Percentiles rank a stretch among this genome's conserved stretches.
phyloP scores from a whole-genome alignment of 2,797 vertebrate genomes.

The Lophotriccus pileatus region DNA sequence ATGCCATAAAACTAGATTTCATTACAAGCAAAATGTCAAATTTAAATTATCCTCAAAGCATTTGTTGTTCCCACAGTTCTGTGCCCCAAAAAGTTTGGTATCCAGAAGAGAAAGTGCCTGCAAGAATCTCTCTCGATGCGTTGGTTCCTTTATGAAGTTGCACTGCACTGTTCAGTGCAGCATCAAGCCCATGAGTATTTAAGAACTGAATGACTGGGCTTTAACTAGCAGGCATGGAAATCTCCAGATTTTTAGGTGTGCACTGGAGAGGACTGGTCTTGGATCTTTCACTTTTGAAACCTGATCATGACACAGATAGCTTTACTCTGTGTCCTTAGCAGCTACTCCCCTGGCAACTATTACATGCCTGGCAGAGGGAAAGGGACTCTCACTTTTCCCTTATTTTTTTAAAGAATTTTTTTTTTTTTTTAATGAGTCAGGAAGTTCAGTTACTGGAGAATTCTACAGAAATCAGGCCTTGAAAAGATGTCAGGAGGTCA shows the following conservation, averaged over 20 bases:
- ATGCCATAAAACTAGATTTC: background rate
- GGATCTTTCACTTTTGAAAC: background rate
- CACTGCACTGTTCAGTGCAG: background rate
- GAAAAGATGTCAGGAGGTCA: background rate
- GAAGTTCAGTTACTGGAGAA: background rate
- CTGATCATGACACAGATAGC: background rate
- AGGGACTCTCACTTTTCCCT: rapidly evolving
- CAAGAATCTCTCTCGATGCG: rapidly evolving
- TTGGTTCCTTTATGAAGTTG: background rate
- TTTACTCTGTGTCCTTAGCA: background rate
- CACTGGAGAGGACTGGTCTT: background rate
- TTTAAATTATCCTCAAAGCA: background rate
- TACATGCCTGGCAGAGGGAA: background rate
- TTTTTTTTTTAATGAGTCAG: background rate
- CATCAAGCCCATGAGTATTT: background rate
- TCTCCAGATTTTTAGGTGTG: background rate
- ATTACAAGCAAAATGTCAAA: background rate
- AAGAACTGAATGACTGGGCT: background rate
- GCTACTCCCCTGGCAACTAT: background rate
- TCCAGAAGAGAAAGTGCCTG: background rate
- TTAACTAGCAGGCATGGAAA: background rate
- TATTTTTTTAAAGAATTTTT: background rate
- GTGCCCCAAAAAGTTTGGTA: background rate
- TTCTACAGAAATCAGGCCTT: background rate
- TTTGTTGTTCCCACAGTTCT: background rate